A percentile compares a stretch with the other conserved stretches of the same genome.
Conservation (phyloP, 2,113 vertebrate species). For the Catagonus wagneri region DNA sequence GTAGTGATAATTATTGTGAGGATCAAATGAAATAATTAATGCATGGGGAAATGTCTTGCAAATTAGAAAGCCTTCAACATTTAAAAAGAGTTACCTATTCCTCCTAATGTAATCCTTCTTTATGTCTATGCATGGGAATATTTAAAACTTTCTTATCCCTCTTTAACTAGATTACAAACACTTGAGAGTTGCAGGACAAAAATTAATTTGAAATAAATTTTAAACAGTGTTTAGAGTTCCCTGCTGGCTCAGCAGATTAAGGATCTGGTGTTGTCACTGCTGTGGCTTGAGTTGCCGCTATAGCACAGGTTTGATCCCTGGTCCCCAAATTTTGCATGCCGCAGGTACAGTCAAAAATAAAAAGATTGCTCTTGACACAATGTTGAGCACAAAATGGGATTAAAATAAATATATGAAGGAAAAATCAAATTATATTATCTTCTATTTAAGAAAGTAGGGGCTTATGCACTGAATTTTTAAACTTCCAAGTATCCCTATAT, state of each 20-base stretch:
- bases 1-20: background rate
- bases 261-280: too few species aligned
- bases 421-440: background rate
- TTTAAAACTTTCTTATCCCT: background rate
- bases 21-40: constrained; percentile 1
- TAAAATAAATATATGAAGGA: background rate
- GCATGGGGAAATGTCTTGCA: background rate
- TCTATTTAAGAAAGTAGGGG: background rate
- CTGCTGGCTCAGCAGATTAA: too few species aligned
- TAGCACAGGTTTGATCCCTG: too few species aligned
- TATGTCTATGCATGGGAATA: background rate
- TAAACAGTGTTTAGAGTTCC: background rate
- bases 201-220: background rate
- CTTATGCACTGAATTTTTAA: background rate
- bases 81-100: background rate
- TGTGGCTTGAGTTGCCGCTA: too few species aligned
- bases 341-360: too few species aligned
- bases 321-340: too few species aligned
- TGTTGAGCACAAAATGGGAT: background rate
- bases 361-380: background rate
- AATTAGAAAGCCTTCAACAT: background rate
- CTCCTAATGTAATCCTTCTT: background rate
- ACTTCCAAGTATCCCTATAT: background rate
- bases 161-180: background rate
- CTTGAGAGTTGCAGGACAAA: background rate